Base-by-base conservation (phyloP, 1,140 invertebrate genomes). In the Caenorhabditis latens region DNA sequence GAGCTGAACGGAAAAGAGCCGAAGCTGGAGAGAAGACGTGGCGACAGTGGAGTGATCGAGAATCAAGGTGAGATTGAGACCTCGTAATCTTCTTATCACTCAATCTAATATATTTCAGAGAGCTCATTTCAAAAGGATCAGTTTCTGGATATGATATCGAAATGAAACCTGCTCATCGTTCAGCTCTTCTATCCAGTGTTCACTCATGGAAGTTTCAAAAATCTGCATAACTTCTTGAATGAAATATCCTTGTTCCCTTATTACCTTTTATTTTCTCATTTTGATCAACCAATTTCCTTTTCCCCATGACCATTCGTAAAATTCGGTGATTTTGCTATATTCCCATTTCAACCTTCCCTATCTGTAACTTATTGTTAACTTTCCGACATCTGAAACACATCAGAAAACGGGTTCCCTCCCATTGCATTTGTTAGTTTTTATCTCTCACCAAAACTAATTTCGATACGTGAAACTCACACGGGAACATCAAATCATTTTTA, bases 131-230 rank as follows among this genome's bases (percentile, higher is more conserved):
- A n/a, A 85, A 85, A 48, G 84, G 84, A 24, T 75, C 63, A n/a
- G 65, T 85, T n/a, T 50, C 84, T 32, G 84, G 84, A n/a, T 85
- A 75, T 50, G 84, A 85, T 48, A 40, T 85, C 24, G 46, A 79
- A 50, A 79, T 79, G 71, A 79, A 79, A 14, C 71, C 71, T 16
- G 46, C 71, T 24, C 71, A 79, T 53, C 71, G 53, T 32, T 79
- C 71, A 24, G 71, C 46, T 32, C 46, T 79, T 24, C 71, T 79
- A 11, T 46, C 71, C n/a, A 79, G 71, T 50, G 46, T 79, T 14
- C 71, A 79, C 14, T 79, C 71, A 11, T 79, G 71, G 71, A 79
- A 79, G n/a, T 79, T 79, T 40, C 71, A 40, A 79, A 79, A 79
- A 79, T 50, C 71, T 4, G 71, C 8, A 79, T 79, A 79, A 50